phyloP scores from a whole-genome alignment of 2,888 invertebrate genomes.

The Trichopoda pennipes region DNA sequence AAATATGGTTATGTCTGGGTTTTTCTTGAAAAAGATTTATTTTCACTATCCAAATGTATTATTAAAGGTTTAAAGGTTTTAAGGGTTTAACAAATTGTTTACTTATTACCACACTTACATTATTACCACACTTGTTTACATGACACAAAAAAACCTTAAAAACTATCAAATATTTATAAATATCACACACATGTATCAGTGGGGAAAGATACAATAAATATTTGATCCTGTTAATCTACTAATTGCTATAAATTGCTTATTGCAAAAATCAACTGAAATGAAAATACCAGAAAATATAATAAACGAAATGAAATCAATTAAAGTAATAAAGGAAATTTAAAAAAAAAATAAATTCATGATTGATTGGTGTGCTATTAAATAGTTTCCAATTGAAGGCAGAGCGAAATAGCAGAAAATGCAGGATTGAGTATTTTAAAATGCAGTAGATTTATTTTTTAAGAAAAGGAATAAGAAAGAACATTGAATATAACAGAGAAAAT shows the following conservation, averaged over 20 bases:
- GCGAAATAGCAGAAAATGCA: background rate
- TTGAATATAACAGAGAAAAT: too few relatives aligned
- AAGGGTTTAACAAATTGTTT: too few relatives aligned
- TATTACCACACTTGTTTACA: too few relatives aligned
- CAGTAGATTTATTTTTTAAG: background rate
- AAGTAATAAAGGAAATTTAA: background rate
- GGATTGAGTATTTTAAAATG: background rate
- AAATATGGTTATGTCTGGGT: too few relatives aligned
- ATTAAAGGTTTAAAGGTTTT: too few relatives aligned
- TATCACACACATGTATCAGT: slow-evolving; percentile 1
- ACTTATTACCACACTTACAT: too few relatives aligned
- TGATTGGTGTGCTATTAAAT: slow-evolving; percentile 16
- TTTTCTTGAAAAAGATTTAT: too few relatives aligned
- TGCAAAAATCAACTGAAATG: slow-evolving; percentile 12
- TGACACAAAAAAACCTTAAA: too few relatives aligned
- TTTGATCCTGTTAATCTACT: slow-evolving; percentile 1
- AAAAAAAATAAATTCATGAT: slow-evolving; percentile 4
- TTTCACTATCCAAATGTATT: too few relatives aligned
- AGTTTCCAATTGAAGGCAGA: background rate
- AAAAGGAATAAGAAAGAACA: background rate
- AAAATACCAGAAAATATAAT: background rate
- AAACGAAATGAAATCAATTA: slow-evolving; percentile 4
- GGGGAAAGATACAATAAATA: background rate
- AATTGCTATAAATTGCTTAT: slow-evolving; percentile 15
- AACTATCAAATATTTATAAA: too few relatives aligned